Evolutionary conservation across 2,113 vertebrate genomes (phyloP).

Genomic region (Atherinomorus stipes): DNA sequence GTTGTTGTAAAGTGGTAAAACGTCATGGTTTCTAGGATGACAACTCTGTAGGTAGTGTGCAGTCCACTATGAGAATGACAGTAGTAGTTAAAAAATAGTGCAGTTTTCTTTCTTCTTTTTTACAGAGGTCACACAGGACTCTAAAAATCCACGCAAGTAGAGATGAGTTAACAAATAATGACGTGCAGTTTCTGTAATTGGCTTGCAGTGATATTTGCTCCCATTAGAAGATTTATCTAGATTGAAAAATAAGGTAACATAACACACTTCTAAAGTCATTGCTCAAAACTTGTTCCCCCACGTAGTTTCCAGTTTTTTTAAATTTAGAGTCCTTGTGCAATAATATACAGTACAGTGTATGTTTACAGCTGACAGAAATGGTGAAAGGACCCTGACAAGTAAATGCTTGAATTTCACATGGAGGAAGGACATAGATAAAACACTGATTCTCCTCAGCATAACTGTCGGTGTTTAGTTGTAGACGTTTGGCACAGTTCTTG

Average conservation of each 20-base stretch:
- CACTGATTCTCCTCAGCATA: neutral
- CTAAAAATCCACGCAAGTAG: too few relatives aligned
- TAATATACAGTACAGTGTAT: neutral
- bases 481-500: neutral
- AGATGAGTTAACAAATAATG: too few relatives aligned
- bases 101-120: too few relatives aligned
- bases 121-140: too few relatives aligned
- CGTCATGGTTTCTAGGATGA: constrained; percentile 16
- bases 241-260: too few relatives aligned
- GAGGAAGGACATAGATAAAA: neutral
- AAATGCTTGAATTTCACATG: constrained; percentile 7
- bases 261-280: too few relatives aligned
- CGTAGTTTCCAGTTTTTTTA: neutral
- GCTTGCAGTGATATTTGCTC: too few relatives aligned
- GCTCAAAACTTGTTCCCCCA: neutral
- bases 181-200: too few relatives aligned
- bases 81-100: neutral
- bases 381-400: neutral
- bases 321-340: neutral
- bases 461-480: neutral
- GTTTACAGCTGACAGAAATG: neutral
- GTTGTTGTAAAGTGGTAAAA: constrained; percentile 42
- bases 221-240: too few relatives aligned
- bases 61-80: neutral
- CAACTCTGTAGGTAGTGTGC: neutral